A percentile compares a stretch with the other conserved stretches of the same genome.
phyloP scores from a whole-genome alignment of 2,113 vertebrate species.

The Mungos mungo region DNA sequence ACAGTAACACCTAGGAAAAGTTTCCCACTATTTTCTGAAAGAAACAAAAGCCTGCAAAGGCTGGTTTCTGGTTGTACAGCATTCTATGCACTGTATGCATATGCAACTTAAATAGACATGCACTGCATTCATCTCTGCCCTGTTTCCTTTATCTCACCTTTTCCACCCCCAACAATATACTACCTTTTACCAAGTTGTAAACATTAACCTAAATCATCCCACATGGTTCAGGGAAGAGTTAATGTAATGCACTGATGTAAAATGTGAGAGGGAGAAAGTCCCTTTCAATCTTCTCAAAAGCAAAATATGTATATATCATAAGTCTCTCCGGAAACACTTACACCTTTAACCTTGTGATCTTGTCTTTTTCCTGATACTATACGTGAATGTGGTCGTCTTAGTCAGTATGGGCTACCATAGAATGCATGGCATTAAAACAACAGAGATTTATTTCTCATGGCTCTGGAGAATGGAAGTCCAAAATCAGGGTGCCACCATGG shows the following conservation, averaged over 20 bases:
- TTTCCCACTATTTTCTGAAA: constrained; percentile 74
- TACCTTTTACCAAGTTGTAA: constrained; percentile 79
- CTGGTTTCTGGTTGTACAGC: constrained; percentile 81
- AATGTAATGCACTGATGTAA: constrained; percentile 76
- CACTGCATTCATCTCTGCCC: constrained; percentile 63
- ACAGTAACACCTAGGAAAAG: constrained; percentile 68
- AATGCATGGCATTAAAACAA: background rate
- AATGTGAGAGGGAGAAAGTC: constrained; percentile 84
- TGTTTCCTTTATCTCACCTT: constrained; percentile 58
- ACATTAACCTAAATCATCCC: constrained; percentile 82
- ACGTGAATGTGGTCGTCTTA: background rate
- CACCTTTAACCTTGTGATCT: background rate
- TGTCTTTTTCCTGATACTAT: background rate
- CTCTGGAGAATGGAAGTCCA: background rate
- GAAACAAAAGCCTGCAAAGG: constrained; percentile 79
- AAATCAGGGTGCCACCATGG: background rate
- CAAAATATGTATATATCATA: constrained; percentile 74
- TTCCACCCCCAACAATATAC: constrained; percentile 30
- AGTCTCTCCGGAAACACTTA: background rate
- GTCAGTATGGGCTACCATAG: background rate
- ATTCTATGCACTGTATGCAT: constrained; percentile 67
- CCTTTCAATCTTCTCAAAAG: constrained; percentile 76
- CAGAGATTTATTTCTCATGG: background rate
- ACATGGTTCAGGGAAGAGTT: constrained; percentile 83
- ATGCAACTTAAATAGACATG: constrained; percentile 74